These are phyloP conservation scores for Ploceus nigricollis DNA, from an alignment of 2,113 vertebrate genomes.

Conservation along the genomic window DNA sequence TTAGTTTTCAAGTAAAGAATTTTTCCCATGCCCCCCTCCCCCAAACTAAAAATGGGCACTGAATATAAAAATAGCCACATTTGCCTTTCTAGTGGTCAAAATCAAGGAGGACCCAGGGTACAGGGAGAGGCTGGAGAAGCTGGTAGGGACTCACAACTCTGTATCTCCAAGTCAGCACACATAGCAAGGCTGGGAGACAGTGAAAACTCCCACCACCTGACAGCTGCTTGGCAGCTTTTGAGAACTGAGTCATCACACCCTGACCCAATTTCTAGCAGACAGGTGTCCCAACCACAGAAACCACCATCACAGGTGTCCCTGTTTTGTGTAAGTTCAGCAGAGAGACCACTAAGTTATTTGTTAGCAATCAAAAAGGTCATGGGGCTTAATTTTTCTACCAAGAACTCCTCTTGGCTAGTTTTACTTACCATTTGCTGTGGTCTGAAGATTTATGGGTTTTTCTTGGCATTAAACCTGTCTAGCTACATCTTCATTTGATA, in stretches of 20 bases:
- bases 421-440: neutral
- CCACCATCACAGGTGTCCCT: neutral
- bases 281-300: slow-evolving; percentile 33
- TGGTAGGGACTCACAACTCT: neutral
- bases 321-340: neutral
- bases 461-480: neutral
- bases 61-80: neutral
- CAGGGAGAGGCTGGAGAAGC: neutral
- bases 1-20: neutral
- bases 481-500: neutral
- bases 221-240: slow-evolving; percentile 23
- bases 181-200: neutral
- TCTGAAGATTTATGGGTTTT: neutral
- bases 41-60: neutral
- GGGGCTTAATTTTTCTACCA: neutral
- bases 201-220: slow-evolving; percentile 1
- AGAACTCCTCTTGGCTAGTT: neutral
- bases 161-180: neutral
- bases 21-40: neutral
- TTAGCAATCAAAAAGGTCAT: neutral
- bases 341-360: neutral
- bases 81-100: neutral
- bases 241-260: slow-evolving; percentile 5
- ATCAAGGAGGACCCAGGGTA: neutral
- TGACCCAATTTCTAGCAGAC: slow-evolving; percentile 37